phyloP scores from a whole-genome alignment of 1,140 invertebrate genomes.

The Stegodyphus mimosarum region DNA sequence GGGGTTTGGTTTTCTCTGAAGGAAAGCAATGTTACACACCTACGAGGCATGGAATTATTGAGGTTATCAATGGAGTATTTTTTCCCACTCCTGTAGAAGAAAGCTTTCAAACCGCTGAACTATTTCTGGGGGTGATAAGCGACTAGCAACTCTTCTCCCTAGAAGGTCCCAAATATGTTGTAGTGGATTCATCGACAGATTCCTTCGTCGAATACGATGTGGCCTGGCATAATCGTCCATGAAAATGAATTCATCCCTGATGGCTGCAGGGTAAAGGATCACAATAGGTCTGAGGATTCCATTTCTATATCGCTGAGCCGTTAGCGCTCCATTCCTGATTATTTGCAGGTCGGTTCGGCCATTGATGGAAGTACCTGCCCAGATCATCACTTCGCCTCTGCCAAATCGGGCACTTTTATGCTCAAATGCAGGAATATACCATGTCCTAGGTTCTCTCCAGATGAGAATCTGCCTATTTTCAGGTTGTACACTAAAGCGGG shows the following conservation, averaged over 20 bases:
- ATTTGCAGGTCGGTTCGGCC: not conserved
- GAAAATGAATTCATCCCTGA: constrained; percentile 3
- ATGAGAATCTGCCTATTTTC: constrained; percentile 3
- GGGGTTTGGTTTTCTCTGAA: too few relatives aligned
- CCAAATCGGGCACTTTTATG: not conserved
- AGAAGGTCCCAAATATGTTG: too few relatives aligned
- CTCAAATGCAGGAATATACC: not conserved
- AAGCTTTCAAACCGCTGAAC: too few relatives aligned
- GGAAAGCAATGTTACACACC: too few relatives aligned
- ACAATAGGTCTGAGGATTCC: not conserved
- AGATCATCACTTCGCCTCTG: not conserved
- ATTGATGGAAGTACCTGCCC: not conserved
- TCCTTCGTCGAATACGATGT: too few relatives aligned
- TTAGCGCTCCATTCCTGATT: too few relatives aligned
- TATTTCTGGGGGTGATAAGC: too few relatives aligned
- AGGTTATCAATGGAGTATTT: too few relatives aligned
- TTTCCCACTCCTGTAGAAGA: too few relatives aligned
- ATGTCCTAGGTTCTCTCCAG: not conserved
- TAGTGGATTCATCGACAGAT: too few relatives aligned
- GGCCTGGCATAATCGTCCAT: not conserved
- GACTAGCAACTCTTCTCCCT: too few relatives aligned
- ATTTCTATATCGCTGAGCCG: not conserved
- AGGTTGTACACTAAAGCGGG: not conserved
- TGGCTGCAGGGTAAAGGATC: not conserved
- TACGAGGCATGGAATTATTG: too few relatives aligned